phyloP scores from a whole-genome alignment of 2,888 invertebrate genomes.

The Patella pellucida region DNA sequence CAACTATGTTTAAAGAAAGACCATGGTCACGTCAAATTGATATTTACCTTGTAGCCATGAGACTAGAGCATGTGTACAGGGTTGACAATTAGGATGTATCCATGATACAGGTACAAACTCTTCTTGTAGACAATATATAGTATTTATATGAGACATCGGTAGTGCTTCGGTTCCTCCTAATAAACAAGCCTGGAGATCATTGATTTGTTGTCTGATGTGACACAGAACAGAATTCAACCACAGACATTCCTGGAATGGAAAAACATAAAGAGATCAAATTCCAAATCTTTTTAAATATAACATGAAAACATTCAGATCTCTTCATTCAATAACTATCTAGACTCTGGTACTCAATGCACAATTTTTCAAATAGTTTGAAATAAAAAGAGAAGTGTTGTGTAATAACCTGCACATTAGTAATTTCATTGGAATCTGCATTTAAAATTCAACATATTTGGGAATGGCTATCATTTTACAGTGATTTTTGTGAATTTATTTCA shows the following conservation, averaged over 20 bases:
- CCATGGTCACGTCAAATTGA: too few species aligned
- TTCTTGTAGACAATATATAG: constrained; percentile 58
- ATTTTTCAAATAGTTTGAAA: too few species aligned
- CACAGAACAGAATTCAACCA: constrained; percentile 66
- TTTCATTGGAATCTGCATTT: too few species aligned
- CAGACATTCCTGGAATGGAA: constrained; percentile 62
- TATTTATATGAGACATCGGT: constrained; percentile 47
- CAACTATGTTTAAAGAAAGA: too few species aligned
- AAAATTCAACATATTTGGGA: too few species aligned
- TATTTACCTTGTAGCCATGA: constrained; percentile 65
- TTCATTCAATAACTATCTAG: too few species aligned
- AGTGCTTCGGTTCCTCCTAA: constrained; percentile 63
- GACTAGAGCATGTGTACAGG: constrained; percentile 65
- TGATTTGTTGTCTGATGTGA: constrained; percentile 63
- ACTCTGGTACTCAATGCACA: too few species aligned
- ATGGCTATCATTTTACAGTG: too few species aligned
- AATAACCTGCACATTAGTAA: too few species aligned
- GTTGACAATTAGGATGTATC: constrained; percentile 67
- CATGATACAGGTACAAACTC: constrained; percentile 67
- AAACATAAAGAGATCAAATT: neutral
- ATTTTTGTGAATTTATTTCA: too few species aligned
- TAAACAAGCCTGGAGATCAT: constrained; percentile 55
- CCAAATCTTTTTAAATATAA: neutral
- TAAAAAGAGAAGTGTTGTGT: too few species aligned
- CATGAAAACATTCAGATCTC: neutral